Conservation (phyloP, 1,140 invertebrate species). For the Drosophila burlai region DNA sequence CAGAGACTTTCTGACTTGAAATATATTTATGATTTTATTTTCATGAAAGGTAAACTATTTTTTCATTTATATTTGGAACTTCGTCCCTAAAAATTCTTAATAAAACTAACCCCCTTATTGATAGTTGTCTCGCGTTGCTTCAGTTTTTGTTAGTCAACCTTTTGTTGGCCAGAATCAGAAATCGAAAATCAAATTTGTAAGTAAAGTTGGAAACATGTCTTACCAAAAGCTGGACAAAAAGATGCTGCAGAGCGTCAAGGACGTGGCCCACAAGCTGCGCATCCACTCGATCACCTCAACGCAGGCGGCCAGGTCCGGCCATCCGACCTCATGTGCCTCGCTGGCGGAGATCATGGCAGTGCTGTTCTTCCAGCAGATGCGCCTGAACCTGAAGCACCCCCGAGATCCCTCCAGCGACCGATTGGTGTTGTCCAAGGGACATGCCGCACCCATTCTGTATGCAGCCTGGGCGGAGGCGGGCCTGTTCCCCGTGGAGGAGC, state of each 20-base stretch:
- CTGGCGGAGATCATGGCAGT: constrained; percentile 99
- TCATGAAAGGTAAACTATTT: neutral
- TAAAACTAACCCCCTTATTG: too few relatives aligned
- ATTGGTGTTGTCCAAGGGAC: constrained; percentile 99
- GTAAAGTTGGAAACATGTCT: constrained; percentile 80
- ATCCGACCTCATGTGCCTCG: constrained; percentile 99
- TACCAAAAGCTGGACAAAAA: constrained; percentile 89
- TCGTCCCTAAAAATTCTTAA: neutral
- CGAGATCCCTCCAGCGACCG: constrained; percentile 96
- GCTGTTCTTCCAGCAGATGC: constrained; percentile 99
- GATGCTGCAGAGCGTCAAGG: constrained; percentile 91
- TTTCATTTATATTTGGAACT: too few relatives aligned
- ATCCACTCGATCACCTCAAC: constrained; percentile 96
- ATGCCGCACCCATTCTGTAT: constrained; percentile 99
- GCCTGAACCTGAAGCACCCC: constrained; percentile 94
- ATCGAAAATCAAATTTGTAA: neutral
- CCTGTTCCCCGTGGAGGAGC: constrained; percentile 93
- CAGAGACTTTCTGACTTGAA: too few relatives aligned
- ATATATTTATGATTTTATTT: neutral
- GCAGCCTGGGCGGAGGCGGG: constrained; percentile 99
- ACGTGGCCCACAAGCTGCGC: constrained; percentile 96
- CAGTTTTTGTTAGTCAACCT: neutral
- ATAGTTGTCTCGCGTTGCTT: neutral
- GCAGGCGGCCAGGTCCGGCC: constrained; percentile 97
- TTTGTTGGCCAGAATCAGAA: neutral